Conservation (phyloP, 1,140 invertebrate species). For the Theocolax elegans region DNA sequence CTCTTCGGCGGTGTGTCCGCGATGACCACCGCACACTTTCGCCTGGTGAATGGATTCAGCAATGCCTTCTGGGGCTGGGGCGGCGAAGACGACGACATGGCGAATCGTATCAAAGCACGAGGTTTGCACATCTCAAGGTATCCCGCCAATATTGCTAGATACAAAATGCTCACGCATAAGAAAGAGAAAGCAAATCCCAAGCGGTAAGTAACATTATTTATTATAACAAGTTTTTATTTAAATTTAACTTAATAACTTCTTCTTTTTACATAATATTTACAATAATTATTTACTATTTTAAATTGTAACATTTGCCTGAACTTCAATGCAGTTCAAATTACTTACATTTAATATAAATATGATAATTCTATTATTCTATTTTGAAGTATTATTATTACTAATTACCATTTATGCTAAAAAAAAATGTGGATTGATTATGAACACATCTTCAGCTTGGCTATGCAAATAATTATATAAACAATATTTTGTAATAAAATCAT, state of each 20-base stretch:
- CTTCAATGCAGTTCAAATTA: too few species aligned
- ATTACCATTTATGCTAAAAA: too few species aligned
- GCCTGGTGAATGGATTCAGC: constrained; percentile 88
- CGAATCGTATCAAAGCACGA: constrained; percentile 81
- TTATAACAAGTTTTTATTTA: too few species aligned
- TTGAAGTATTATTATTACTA: too few species aligned
- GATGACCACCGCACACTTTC: constrained; percentile 83
- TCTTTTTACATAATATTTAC: not conserved
- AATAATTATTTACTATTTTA: not conserved
- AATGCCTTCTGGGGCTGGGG: constrained; percentile 95
- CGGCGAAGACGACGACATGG: constrained; percentile 94
- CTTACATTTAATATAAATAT: too few species aligned
- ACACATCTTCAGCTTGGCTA: too few species aligned
- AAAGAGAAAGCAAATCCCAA: constrained; percentile 90
- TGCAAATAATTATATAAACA: too few species aligned
- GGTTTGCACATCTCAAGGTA: constrained; percentile 88
- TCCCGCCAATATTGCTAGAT: constrained; percentile 86
- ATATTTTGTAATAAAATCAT: too few species aligned
- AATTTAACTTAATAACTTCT: not conserved
- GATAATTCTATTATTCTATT: too few species aligned
- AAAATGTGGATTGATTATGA: too few species aligned
- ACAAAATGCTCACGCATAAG: constrained; percentile 90
- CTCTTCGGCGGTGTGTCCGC: constrained; percentile 93
- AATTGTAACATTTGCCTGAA: too few species aligned
- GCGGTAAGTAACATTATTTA: constrained; percentile 71